Evolutionary conservation across 2,888 invertebrate genomes (phyloP).

Genomic region (Patella ulyssiponensis): DNA sequence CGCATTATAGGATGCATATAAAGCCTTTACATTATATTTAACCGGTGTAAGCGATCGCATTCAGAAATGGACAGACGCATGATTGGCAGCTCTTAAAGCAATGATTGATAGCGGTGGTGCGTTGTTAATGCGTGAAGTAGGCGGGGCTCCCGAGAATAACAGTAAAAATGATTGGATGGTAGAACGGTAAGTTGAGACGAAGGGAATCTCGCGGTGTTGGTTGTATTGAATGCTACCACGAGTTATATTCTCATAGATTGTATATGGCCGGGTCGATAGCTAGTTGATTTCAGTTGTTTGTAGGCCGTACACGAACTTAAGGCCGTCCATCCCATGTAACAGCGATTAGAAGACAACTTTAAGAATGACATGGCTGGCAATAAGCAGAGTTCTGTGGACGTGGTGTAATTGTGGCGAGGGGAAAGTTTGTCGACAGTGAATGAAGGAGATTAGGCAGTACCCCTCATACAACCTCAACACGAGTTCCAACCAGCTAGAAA

Average conservation of each 20-base stretch:
- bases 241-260: slow-evolving; percentile 26
- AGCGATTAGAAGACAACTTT: background rate
- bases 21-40: slow-evolving; percentile 22
- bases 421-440: background rate
- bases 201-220: slow-evolving; percentile 8
- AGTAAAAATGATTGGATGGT: slow-evolving; percentile 45
- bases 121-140: slow-evolving; percentile 45
- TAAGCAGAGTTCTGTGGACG: background rate
- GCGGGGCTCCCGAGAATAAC: slow-evolving; percentile 51
- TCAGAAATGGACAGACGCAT: slow-evolving; percentile 54
- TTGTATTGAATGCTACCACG: slow-evolving; percentile 29
- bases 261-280: slow-evolving; percentile 14
- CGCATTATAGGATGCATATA: slow-evolving; percentile 21
- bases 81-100: slow-evolving; percentile 59
- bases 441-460: slow-evolving; percentile 5
- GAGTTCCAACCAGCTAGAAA: background rate
- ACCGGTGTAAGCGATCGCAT: slow-evolving; percentile 23
- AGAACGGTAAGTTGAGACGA: background rate
- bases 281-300: background rate
- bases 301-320: slow-evolving; percentile 4
- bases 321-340: background rate
- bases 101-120: slow-evolving; percentile 54
- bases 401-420: background rate
- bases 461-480: background rate
- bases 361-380: background rate